Conservation (phyloP, 2,797 vertebrate species). For the Macroramphosus scolopax region DNA sequence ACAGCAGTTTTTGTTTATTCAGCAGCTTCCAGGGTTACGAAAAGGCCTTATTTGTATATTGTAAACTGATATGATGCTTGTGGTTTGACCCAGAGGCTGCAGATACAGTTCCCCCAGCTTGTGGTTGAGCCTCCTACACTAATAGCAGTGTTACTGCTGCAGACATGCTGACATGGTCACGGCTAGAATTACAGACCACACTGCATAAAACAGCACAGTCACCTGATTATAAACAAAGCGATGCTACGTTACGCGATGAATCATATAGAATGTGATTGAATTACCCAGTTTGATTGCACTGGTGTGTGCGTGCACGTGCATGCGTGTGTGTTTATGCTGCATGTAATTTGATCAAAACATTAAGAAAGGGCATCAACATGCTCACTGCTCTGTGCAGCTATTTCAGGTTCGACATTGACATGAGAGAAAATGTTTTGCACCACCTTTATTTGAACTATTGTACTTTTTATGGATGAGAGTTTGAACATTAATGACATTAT, state of each 20-base stretch:
- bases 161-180: constrained; percentile 39
- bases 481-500: no score
- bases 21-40: constrained; percentile 11
- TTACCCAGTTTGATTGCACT: constrained; percentile 22
- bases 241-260: constrained; percentile 8
- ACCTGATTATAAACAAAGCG: constrained; percentile 7
- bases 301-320: no score
- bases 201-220: constrained; percentile 32
- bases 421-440: no score
- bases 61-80: constrained; percentile 19
- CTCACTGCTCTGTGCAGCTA: no score
- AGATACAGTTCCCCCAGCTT: constrained; percentile 39
- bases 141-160: constrained; percentile 37
- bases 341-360: no score
- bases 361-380: no score
- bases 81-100: constrained; percentile 45
- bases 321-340: no score
- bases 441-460: no score
- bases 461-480: no score
- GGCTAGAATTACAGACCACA: constrained; percentile 33
- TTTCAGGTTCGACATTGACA: no score
- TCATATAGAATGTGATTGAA: constrained; percentile 26
- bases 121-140: constrained; percentile 46
- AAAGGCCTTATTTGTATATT: constrained; percentile 8
- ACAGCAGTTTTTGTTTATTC: neutral